Percentiles rank a stretch among this genome's conserved stretches.
Conservation (phyloP, 1,140 invertebrate genomes). For the Sarcophaga bullata region DNA sequence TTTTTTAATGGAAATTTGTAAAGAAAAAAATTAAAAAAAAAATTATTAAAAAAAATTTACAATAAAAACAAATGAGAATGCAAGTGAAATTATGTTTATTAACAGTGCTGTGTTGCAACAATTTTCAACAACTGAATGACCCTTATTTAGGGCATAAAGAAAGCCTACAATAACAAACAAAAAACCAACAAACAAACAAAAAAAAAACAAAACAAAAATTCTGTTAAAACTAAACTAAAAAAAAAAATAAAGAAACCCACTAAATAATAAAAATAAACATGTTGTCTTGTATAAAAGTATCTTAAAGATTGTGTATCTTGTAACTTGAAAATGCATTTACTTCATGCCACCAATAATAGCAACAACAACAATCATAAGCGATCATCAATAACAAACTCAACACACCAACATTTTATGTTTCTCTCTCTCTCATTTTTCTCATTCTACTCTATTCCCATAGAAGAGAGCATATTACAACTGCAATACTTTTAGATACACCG, state of each 20-base stretch:
- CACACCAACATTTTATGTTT: background rate
- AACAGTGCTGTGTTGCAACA: background rate
- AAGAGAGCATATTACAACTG: background rate
- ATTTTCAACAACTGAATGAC: background rate
- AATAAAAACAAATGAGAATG: constrained; percentile 11
- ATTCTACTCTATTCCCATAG: background rate
- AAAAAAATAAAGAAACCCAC: background rate
- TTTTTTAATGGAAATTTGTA: background rate
- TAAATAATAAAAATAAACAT: too few species aligned
- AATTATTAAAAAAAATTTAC: background rate
- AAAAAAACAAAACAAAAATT: background rate
- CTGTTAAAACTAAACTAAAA: constrained; percentile 4
- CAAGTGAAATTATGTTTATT: background rate
- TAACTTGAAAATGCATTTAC: constrained; percentile 22
- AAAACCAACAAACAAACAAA: background rate
- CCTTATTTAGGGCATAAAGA: constrained; percentile 2
- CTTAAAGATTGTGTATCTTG: constrained; percentile 24
- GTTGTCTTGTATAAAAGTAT: background rate
- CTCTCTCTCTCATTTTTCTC: background rate
- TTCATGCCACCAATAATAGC: background rate
- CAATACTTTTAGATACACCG: too few species aligned
- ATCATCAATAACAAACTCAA: background rate
- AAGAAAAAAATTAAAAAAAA: background rate
- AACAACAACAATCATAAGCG: too few species aligned
- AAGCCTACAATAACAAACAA: background rate